A percentile compares a stretch with the other conserved stretches of the same genome.
Conservation (phyloP, 2,797 vertebrate species). For the Phoxinus dragarum region DNA sequence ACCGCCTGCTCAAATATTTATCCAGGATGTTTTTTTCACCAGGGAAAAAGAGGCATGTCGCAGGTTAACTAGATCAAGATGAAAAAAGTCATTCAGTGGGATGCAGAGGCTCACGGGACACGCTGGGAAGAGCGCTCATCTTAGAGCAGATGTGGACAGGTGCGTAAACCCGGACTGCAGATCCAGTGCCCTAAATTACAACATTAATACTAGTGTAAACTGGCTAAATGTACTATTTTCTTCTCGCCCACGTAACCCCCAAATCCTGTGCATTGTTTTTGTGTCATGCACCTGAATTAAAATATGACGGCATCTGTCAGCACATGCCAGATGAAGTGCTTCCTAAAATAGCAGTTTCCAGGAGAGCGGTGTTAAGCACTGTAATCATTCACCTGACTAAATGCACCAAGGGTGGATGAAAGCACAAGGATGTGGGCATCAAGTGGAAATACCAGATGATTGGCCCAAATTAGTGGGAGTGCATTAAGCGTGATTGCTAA, state of each 20-base stretch:
- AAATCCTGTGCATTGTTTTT: constrained; percentile 4
- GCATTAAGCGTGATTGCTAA: constrained; percentile 58
- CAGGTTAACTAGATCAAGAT: constrained; percentile 67
- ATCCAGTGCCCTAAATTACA: background rate
- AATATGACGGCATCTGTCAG: constrained; percentile 21
- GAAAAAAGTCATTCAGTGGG: constrained; percentile 61
- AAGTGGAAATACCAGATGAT: constrained; percentile 48
- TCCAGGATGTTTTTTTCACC: constrained; percentile 67
- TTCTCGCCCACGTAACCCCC: background rate
- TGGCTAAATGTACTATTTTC: background rate
- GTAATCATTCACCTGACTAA: constrained; percentile 48
- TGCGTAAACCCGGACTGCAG: background rate
- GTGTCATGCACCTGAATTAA: constrained; percentile 36
- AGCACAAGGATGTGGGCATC: constrained; percentile 36
- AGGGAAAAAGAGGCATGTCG: constrained; percentile 61
- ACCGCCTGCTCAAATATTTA: constrained; percentile 69
- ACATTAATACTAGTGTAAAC: background rate
- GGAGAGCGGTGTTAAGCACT: constrained; percentile 30
- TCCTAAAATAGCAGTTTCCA: constrained; percentile 39
- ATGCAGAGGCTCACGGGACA: constrained; percentile 36
- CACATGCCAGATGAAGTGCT: constrained; percentile 44
- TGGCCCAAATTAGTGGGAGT: constrained; percentile 54
- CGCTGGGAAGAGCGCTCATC: constrained; percentile 4
- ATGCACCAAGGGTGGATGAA: constrained; percentile 42
- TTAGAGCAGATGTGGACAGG: constrained; percentile 43